A percentile compares a stretch with the other conserved stretches of the same genome.
These are phyloP conservation scores for Chaenodraco wilsoni DNA, from an alignment of 2,797 vertebrate species.

Conservation along the genomic window DNA sequence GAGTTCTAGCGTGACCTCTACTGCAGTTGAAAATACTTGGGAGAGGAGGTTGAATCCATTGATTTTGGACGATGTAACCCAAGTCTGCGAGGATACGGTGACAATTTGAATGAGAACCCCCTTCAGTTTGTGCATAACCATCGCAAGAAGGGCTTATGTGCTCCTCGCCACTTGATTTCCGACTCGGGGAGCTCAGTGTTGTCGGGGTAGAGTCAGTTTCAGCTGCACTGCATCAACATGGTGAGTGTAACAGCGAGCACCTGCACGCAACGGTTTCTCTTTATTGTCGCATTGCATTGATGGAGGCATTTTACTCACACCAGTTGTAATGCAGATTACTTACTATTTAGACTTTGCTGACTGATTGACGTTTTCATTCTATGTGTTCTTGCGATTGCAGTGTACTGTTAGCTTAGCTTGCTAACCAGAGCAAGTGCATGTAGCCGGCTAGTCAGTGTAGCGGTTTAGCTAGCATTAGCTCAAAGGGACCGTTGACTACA, in stretches of 20 bases:
- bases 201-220: constrained; percentile 77
- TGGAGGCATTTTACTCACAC: not conserved
- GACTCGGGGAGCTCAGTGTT: constrained; percentile 79
- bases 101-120: constrained; percentile 57
- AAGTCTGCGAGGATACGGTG: constrained; percentile 35
- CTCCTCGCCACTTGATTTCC: constrained; percentile 80
- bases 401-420: constrained; percentile 48
- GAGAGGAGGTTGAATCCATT: constrained; percentile 69
- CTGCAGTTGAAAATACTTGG: constrained; percentile 84
- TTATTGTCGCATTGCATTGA: not conserved
- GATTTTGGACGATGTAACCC: constrained; percentile 66
- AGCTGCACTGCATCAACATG: constrained; percentile 84
- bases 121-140: constrained; percentile 62
- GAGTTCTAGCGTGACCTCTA: constrained; percentile 86
- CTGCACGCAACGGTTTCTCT: not conserved
- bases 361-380: not conserved
- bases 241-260: constrained; percentile 74
- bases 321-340: not conserved
- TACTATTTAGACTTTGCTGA: not conserved
- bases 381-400: not conserved
- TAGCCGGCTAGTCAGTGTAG: constrained; percentile 44
- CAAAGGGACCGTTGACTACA: not conserved
- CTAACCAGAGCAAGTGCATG: constrained; percentile 49
- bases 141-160: constrained; percentile 82
- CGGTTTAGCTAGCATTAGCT: constrained; percentile 43